phyloP scores from a whole-genome alignment of 2,113 vertebrate species.

The Ctenomys sociabilis region DNA sequence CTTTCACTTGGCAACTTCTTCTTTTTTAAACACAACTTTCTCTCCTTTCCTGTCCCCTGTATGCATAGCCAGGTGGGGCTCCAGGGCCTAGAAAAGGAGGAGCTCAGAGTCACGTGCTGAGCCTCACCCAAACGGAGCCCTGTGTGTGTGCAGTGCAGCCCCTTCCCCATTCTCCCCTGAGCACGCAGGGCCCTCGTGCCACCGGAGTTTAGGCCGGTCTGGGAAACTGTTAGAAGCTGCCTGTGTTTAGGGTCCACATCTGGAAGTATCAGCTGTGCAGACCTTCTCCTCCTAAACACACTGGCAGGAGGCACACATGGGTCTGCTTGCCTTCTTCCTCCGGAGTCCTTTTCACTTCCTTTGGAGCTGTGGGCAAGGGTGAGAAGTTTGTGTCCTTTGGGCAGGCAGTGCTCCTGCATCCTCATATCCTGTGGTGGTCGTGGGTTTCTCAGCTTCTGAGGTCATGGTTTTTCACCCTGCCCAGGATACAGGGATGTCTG shows the following conservation, averaged over 20 bases:
- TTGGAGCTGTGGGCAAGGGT: neutral
- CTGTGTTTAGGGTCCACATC: constrained; percentile 73
- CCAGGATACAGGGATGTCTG: neutral
- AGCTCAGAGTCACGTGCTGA: neutral
- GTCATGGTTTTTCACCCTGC: neutral
- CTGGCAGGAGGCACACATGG: constrained; percentile 25
- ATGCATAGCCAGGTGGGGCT: neutral
- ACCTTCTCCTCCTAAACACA: constrained; percentile 24
- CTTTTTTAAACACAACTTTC: neutral
- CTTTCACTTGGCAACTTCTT: neutral
- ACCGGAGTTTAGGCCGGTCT: constrained; percentile 62
- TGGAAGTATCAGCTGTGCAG: constrained; percentile 67
- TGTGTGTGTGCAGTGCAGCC: accelerated
- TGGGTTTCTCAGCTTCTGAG: neutral
- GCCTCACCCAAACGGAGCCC: neutral
- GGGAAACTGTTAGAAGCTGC: constrained; percentile 54
- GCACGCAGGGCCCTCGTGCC: neutral
- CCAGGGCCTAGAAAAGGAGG: neutral
- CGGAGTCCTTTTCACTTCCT: constrained; percentile 68
- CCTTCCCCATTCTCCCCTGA: neutral
- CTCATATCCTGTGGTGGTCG: neutral
- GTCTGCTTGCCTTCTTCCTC: constrained; percentile 59
- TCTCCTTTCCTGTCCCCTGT: neutral
- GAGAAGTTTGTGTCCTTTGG: neutral
- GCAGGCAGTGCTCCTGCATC: neutral